Evolutionary conservation across 2,113 vertebrate species (phyloP), one percentile per base, ranked within the genome.

Genomic region (Cynocephalus volans): DNA sequence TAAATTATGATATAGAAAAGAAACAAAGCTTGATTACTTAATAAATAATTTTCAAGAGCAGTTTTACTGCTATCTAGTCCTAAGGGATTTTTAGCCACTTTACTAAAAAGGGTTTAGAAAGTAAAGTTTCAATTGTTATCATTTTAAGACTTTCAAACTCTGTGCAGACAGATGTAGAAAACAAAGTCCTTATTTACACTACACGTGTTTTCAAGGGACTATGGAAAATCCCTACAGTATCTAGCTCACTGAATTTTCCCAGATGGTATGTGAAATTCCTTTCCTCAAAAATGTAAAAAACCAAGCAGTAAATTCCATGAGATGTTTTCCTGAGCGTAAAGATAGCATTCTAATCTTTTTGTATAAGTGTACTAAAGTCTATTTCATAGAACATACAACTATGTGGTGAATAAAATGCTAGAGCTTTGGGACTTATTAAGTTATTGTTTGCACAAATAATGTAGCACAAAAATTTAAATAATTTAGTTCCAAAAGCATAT

Each of bases 201-300:
- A 69, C 1, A 62, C 2, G 50, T 41, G 54, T 70, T 97, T 95
- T 88, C 48, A 65, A 96, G 10, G 50, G 60, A 48, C 18, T 70
- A 36, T 84, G 23, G 50, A 73, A 88, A 96, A 82, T 67, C 10
- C 14, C 31, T 86, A 82, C 60, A 1, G 17, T 48, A 56, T 77
- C 9, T 73, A 90, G 54, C 5, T 95, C 56, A 86, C 18, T 92
- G 84, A n/a, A 83, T 95, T 93, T 85, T 54, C 76, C 48, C 72
- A 89, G 54, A 50, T 95, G 15, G 41, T 73, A 60, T n/a, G 17
- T 72, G 36, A 94, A 96, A 96, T 89, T 86, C 31, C 26, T 94
- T 96, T 77, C n/a, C 52, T 88, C 54, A 13, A 83, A 94, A 83
- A 77, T 33, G 3, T 64, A n/a, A 70, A 69, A 81, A 93, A 62